phyloP scores from a whole-genome alignment of 2,113 vertebrate genomes.

The Furnarius figulus region DNA sequence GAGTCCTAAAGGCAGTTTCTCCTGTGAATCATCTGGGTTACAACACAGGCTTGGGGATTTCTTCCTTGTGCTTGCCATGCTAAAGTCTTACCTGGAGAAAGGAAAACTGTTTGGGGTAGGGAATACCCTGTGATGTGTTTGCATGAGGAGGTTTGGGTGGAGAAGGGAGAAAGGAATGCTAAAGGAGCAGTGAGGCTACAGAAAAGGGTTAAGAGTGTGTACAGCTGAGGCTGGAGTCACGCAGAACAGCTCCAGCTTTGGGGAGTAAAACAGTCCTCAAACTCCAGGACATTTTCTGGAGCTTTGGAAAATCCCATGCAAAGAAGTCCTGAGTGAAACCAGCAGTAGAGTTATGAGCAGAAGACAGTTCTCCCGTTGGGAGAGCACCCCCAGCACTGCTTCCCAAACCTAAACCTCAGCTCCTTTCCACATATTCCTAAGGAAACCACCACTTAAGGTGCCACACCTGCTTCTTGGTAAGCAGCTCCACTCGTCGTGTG shows the following conservation, averaged over 20 bases:
- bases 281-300: accelerated
- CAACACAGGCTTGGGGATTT: background rate
- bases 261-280: background rate
- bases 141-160: background rate
- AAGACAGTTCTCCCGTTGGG: accelerated
- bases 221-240: background rate
- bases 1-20: background rate
- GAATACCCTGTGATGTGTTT: accelerated
- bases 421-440: background rate
- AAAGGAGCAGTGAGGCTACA: background rate
- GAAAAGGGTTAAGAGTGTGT: background rate
- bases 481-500: background rate
- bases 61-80: background rate
- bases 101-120: background rate
- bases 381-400: accelerated
- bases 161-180: background rate
- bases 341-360: accelerated
- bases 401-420: background rate
- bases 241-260: background rate
- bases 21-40: background rate
- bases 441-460: background rate
- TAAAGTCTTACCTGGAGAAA: background rate
- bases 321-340: background rate
- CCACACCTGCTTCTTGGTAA: background rate
- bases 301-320: accelerated